These are phyloP conservation scores for Exephanes ischioxanthus DNA, from an alignment of 2,888 invertebrate genomes.

Conservation along the genomic window DNA sequence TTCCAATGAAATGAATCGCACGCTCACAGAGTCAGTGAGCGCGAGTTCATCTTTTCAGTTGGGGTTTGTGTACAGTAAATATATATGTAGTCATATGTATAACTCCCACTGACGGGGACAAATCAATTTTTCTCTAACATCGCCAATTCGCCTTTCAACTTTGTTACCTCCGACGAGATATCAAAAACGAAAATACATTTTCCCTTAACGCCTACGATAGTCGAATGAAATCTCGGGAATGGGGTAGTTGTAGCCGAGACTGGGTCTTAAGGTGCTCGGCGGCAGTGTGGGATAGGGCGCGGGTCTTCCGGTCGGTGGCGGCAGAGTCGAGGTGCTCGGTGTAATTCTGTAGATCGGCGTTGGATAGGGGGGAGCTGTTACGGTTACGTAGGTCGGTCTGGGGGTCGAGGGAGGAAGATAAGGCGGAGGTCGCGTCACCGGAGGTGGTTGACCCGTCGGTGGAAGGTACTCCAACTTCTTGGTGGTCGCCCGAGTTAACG, in stretches of 20 bases:
- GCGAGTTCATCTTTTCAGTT: slow-evolving; percentile 17
- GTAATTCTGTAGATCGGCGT: slow-evolving; percentile 77
- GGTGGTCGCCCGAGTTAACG: slow-evolving; percentile 43
- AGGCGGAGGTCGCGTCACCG: slow-evolving; percentile 76
- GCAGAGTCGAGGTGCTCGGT: slow-evolving; percentile 73
- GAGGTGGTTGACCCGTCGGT: slow-evolving; percentile 51
- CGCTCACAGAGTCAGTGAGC: not conserved
- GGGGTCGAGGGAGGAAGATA: slow-evolving; percentile 81
- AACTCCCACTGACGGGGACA: slow-evolving; percentile 33
- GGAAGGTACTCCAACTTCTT: slow-evolving; percentile 46
- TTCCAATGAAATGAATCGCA: slow-evolving; percentile 18
- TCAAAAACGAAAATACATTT: not conserved
- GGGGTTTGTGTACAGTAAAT: slow-evolving; percentile 28
- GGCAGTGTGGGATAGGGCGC: slow-evolving; percentile 80
- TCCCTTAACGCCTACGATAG: slow-evolving; percentile 76
- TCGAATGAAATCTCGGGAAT: slow-evolving; percentile 81
- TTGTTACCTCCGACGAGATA: not conserved
- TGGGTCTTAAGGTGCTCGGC: slow-evolving; percentile 75
- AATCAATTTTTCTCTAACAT: slow-evolving; percentile 21
- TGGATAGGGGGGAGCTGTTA: slow-evolving; percentile 84
- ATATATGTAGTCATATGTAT: slow-evolving; percentile 49
- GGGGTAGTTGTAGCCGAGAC: slow-evolving; percentile 79
- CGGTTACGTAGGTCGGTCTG: slow-evolving; percentile 75
- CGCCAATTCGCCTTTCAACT: slow-evolving; percentile 20
- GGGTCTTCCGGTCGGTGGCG: slow-evolving; percentile 78